A percentile compares a stretch with the other conserved stretches of the same genome.
Evolutionary conservation across 2,797 vertebrate species (phyloP).

Genomic region (Sebastes baramenuke): DNA sequence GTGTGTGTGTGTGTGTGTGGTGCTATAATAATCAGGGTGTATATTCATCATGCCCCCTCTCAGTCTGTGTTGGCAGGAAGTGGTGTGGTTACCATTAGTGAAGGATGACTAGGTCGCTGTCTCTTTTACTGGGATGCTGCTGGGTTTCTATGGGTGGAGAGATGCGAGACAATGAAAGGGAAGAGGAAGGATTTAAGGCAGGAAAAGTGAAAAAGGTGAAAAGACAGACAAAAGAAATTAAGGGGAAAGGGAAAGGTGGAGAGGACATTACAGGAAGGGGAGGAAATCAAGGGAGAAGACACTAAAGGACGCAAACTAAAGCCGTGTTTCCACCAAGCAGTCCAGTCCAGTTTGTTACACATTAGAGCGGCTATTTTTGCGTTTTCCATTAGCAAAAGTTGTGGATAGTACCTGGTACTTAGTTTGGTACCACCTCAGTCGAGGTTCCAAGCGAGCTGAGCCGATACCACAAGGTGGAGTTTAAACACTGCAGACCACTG

Average conservation of each 20-base stretch:
- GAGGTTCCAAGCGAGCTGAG: too few species aligned
- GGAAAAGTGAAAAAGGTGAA: background rate
- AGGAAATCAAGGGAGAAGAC: background rate
- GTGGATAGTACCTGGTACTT: too few species aligned
- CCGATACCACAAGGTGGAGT: too few species aligned
- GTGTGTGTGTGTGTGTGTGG: constrained; percentile 23
- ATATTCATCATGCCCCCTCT: constrained; percentile 83
- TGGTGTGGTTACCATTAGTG: constrained; percentile 84
- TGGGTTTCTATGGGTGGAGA: constrained; percentile 29
- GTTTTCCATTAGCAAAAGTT: too few species aligned
- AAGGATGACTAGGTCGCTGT: constrained; percentile 81
- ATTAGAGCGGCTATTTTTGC: fast-evolving
- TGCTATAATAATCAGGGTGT: constrained; percentile 79
- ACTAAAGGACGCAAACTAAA: background rate
- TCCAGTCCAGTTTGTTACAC: background rate
- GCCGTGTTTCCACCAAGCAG: background rate
- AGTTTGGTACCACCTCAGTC: too few species aligned
- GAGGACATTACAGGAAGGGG: background rate
- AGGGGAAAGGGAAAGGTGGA: background rate
- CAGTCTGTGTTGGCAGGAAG: constrained; percentile 81
- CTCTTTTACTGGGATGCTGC: constrained; percentile 58
- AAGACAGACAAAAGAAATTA: background rate
- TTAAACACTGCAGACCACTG: too few species aligned
- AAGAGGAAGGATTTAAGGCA: background rate
- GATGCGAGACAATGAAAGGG: constrained; percentile 13